phyloP scores from a whole-genome alignment of 2,113 vertebrate genomes.

The Crypturellus undulatus region DNA sequence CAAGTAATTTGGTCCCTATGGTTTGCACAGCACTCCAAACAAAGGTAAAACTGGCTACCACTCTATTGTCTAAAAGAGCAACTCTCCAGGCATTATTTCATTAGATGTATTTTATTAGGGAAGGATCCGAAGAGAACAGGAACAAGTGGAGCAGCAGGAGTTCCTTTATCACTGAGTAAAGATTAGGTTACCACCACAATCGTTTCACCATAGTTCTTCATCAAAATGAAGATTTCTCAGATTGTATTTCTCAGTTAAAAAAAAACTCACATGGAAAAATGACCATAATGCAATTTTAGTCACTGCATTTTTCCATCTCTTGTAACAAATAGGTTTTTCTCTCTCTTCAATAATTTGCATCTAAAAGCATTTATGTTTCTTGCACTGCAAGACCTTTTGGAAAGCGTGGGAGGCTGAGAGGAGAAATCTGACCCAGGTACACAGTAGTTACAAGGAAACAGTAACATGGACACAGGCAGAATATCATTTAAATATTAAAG shows the following conservation, averaged over 20 bases:
- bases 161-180: background rate
- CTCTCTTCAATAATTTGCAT: background rate
- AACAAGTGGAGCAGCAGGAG: background rate
- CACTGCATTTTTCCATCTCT: background rate
- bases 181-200: background rate
- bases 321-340: background rate
- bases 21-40: background rate
- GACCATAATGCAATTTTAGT: background rate
- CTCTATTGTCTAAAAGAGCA: background rate
- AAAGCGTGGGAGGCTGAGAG: background rate
- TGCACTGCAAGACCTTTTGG: background rate
- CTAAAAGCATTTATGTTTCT: background rate
- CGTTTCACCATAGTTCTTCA: background rate
- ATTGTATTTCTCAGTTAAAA: conserved; percentile 8
- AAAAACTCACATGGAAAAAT: background rate
- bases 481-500: conserved; percentile 34
- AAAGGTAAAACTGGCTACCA: background rate
- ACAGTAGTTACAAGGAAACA: background rate
- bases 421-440: conserved; percentile 42
- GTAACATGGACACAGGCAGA: background rate
- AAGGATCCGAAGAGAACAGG: background rate
- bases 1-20: background rate
- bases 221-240: no score
- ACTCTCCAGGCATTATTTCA: background rate
- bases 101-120: background rate